Base-by-base conservation (phyloP, 2,888 invertebrate species). In the Venusia cambrica region DNA sequence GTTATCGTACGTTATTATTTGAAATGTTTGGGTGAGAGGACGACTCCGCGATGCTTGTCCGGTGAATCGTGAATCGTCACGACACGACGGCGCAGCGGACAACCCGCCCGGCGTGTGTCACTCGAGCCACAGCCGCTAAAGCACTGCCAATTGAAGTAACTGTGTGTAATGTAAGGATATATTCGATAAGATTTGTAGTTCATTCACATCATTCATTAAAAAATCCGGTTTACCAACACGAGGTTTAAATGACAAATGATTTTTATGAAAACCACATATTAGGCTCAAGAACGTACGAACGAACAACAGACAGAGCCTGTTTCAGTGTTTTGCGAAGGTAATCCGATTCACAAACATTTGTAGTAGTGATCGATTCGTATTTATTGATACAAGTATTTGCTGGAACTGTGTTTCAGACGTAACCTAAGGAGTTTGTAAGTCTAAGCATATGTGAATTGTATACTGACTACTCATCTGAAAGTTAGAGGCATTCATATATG, bases 111-210 rank as follows among this genome's bases (percentile, higher is more conserved):
- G 17, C 4, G n/a, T 68, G 15, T 17, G 42, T 20, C 12, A 9
- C 72, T 76, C 80, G 77, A 74, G 77, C 76, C 54, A 63, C 75
- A 76, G 75, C 77, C 71, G 75, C 78, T 73, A 62, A 67, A 73
- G 55, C 79, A 85, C 85, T 85, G 85, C 85, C 85, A 85, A 74
- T 78, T 75, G 71, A 58, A 51, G n/a, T 36, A 31, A 37, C 17
- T 64, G 65, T 64, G n/a, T 18, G 30, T 25, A 51, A 50, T 57
- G 44, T 76, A 75, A 73, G n/a, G 71, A 55, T 64, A 40, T 28
- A 28, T 13, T 35, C 30, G 30, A 17, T 37, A 76, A 68, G 52
- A 48, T 49, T 25, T 31, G 59, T 51, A 48, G 57, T 51, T 51
- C 56, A 45, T 51, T 29, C 46, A 43, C 25, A 41, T 39, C 36